These are phyloP conservation scores for Drosophila ogumai DNA, from an alignment of 1,140 invertebrate species.

Conservation along the genomic window DNA sequence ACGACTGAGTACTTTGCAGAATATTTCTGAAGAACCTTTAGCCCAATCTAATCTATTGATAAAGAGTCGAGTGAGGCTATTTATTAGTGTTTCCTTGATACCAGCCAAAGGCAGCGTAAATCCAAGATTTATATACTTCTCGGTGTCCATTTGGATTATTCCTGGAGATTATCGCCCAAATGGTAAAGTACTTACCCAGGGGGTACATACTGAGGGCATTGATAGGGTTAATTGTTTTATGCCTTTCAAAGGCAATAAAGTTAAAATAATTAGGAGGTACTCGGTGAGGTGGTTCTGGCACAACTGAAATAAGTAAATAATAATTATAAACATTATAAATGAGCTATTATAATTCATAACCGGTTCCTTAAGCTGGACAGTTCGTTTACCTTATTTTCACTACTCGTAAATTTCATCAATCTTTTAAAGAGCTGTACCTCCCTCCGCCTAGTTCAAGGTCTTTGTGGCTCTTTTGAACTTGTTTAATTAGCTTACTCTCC, in stretches of 20 bases:
- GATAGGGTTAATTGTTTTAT: constrained; percentile 39
- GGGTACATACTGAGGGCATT: background rate
- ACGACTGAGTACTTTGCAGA: constrained; percentile 32
- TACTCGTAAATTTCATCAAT: background rate
- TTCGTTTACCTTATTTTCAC: background rate
- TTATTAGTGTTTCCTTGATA: constrained; percentile 26
- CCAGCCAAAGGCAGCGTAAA: constrained; percentile 20
- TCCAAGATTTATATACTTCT: constrained; percentile 52
- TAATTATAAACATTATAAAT: background rate
- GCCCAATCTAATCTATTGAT: constrained; percentile 64
- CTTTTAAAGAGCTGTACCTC: background rate
- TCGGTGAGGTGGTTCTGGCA: background rate
- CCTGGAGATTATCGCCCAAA: constrained; percentile 8
- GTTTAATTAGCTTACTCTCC: constrained; percentile 19
- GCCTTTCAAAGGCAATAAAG: constrained; percentile 8
- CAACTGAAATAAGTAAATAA: background rate
- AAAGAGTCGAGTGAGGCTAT: constrained; percentile 19
- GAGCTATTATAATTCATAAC: too few species aligned
- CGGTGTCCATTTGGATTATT: constrained; percentile 26
- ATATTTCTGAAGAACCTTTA: constrained; percentile 10
- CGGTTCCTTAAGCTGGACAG: background rate
- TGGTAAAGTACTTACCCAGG: constrained; percentile 3
- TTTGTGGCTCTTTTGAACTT: background rate
- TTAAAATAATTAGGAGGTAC: background rate
- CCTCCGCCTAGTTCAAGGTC: background rate